Base-by-base conservation (phyloP, 2,888 invertebrate genomes). In the Acrobasis repandana region DNA sequence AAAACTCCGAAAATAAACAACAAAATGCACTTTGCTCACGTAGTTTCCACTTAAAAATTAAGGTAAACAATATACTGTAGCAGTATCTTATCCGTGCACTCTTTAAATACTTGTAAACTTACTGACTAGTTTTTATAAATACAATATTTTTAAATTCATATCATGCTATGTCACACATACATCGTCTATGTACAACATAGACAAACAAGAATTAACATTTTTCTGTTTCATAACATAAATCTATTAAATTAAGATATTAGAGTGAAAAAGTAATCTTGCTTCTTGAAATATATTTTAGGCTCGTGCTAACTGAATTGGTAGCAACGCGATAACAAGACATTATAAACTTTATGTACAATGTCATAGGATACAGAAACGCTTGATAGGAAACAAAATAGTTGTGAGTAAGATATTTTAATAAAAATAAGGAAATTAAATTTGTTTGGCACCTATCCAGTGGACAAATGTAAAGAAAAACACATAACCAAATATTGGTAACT, bases 61-160 rank as follows among this genome's bases (percentile, higher is more conserved):
- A 16, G 52, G 10, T 57, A 49, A 56, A 56, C 36, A 56, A 49
- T 36, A 58, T 34, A 58, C 54, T 54, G 38, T n/a, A 43, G 38
- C 54, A 54, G 15, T 34, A 54, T 36, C 14, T 10, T 18, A 14
- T 11, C 18, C 36, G 20, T 38, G 38, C 16, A 54, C 20, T 14
- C 34, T 36, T 48, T 48, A 18, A 58, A 61, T 61, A 65, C 64
- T 59, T 65, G 79, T 83, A 81, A 77, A 70, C 88, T 88, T 90
- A 89, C 83, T 89, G 90, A 90, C 89, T 88, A 87, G 86, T 83
- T 82, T 80, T 78, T 78, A 80, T 80, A 80, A 82, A 84, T 85
- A 82, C 73, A 77, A 76, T 69, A 75, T 73, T 62, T 62, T 54
- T 34, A 54, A 54, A 14, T 46, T 60, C 47, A 54, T 43, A 51